Evolutionary conservation across 2,797 vertebrate species (phyloP), one percentile per base, ranked within the genome.

Genomic region (Sebastes diploproa): DNA sequence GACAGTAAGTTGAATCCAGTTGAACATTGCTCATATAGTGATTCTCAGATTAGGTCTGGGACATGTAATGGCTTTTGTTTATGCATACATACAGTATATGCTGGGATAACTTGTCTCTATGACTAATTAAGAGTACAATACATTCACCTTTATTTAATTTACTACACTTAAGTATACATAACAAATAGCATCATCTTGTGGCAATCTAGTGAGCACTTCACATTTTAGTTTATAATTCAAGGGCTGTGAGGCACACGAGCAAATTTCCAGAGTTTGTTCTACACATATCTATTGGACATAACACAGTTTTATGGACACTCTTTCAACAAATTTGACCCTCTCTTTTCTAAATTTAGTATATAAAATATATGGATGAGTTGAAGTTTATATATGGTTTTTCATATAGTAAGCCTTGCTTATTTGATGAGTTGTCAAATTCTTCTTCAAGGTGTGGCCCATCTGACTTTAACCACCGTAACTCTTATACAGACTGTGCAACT

Each of bases 1-100:
- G 11, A 73, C 9, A 46, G 91, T 88, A 78, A 88, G 88, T 87
- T 46, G 4, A 54, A 64, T 34, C 16, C 13, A 54, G 3, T 34
- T 38, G 7, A 30, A 16, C 14, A 23, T 8, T 7, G 5, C 13
- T 65, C n/a, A 13, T 11, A 25, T 7, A 23, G 0, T 27, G 12
- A 59, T 4, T 75, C 11, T 80, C 2, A 36, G 4, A 55, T 1
- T 38, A 20, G n/a, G 8, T 2, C 7, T 55, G 46, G 46, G 46
- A 20, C 16, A 50, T 18, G 46, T 20, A 50, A 50, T 50, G 16
- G 56, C 25, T 29, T 59, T 29, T 59, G 18, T 34, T 68, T 50
- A 2, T 30, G 29, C 27, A 16, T 29, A 14, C 0, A 59, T 29
- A 42, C 13, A 23, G 14, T 38, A 38, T 38, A 38, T 38, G 36